Conservation (phyloP, 2,113 vertebrate species). For the Melanocharis versteri region DNA sequence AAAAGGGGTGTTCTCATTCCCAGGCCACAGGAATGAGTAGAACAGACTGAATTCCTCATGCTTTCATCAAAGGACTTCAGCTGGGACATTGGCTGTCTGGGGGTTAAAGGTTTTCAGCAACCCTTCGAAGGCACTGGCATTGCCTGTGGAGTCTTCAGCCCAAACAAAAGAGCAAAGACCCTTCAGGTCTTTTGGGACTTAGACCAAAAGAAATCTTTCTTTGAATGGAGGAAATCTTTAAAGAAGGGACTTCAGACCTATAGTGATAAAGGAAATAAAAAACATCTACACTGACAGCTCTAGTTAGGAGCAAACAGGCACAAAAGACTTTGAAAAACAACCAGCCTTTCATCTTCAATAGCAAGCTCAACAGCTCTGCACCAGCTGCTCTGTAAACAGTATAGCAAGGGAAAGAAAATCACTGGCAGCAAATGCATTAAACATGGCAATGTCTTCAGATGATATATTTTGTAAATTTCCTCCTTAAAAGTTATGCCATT, state of each 20-base stretch:
- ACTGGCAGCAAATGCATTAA: conserved; percentile 53
- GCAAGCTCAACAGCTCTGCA: conserved; percentile 53
- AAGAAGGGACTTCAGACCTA: conserved; percentile 54
- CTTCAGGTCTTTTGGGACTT: conserved; percentile 14
- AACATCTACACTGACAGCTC: conserved; percentile 55
- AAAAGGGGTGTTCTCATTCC: not conserved
- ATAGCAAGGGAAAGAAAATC: conserved; percentile 43
- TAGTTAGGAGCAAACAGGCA: conserved; percentile 54
- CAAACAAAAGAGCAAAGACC: conserved; percentile 47
- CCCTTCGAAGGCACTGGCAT: not conserved
- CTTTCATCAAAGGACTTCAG: conserved; percentile 4
- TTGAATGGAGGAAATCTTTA: conserved; percentile 53
- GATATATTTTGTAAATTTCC: conserved; percentile 25
- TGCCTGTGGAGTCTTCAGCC: not conserved
- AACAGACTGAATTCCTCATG: not conserved
- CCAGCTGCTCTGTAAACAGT: conserved; percentile 54
- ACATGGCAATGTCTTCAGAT: conserved; percentile 43
- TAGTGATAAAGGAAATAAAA: conserved; percentile 53
- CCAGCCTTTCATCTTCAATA: conserved; percentile 63
- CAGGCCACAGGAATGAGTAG: not conserved
- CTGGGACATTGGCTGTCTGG: not conserved
- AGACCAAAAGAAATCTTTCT: conserved; percentile 14
- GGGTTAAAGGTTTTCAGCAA: conserved; percentile 22
- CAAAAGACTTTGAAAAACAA: conserved; percentile 65
- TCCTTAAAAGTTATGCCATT: conserved; percentile 21